Evolutionary conservation across 1,140 invertebrate genomes (phyloP).

Genomic region (Zaprionus davidi): DNA sequence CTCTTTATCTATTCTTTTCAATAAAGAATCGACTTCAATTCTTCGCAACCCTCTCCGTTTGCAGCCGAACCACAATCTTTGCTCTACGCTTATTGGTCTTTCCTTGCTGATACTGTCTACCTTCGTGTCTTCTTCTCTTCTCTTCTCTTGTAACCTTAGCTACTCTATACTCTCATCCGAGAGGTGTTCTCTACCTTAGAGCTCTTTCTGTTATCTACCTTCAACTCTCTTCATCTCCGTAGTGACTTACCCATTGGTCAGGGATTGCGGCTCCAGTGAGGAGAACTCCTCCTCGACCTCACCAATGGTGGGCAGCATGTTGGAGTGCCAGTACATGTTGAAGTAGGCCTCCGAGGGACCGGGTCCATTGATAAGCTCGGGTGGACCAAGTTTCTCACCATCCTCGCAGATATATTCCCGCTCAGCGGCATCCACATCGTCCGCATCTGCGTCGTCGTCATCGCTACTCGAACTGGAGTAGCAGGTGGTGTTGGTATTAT

Average conservation of each 20-base stretch:
- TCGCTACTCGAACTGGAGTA: slow-evolving; percentile 78
- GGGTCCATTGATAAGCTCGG: slow-evolving; percentile 79
- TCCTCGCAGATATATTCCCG: slow-evolving; percentile 79
- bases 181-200: too few relatives aligned
- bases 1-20: background rate
- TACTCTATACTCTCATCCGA: too few relatives aligned
- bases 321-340: slow-evolving; percentile 83
- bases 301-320: slow-evolving; percentile 87
- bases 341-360: slow-evolving; percentile 83
- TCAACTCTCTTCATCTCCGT: background rate
- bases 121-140: background rate
- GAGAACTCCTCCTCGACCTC: slow-evolving; percentile 87
- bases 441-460: slow-evolving; percentile 66
- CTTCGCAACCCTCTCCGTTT: too few relatives aligned
- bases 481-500: slow-evolving; percentile 58
- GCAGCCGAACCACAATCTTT: too few relatives aligned
- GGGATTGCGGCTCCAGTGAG: slow-evolving; percentile 75
- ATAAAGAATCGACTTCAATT: background rate
- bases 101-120: too few relatives aligned
- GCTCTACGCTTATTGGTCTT: too few relatives aligned
- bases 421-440: slow-evolving; percentile 69
- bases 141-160: background rate
- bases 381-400: slow-evolving; percentile 82
- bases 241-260: slow-evolving; percentile 74
- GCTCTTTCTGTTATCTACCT: background rate